phyloP scores from a whole-genome alignment of 2,888 invertebrate genomes.

The Oligia fasciuncula region DNA sequence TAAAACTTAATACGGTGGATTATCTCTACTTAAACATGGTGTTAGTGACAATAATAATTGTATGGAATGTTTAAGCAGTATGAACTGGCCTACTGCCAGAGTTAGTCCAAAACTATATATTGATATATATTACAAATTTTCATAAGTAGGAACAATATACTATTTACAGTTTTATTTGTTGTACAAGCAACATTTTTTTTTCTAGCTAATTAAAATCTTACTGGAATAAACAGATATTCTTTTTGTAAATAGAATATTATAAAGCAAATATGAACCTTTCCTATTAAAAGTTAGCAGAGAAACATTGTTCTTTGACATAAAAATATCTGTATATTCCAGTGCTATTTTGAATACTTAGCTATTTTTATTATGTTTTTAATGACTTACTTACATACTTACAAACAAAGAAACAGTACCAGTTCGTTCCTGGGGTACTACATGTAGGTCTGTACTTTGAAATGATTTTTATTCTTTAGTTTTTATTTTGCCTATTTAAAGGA shows the following conservation, averaged over 20 bases:
- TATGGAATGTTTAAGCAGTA: slow-evolving; percentile 67
- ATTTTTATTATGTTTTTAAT: slow-evolving; percentile 45
- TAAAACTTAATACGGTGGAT: slow-evolving; percentile 62
- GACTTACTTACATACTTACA: slow-evolving; percentile 45
- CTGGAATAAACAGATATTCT: slow-evolving; percentile 32
- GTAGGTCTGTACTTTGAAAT: slow-evolving; percentile 18
- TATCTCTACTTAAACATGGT: slow-evolving; percentile 61
- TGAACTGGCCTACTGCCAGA: slow-evolving; percentile 54
- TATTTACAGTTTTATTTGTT: slow-evolving; percentile 58
- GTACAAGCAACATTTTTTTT: slow-evolving; percentile 47
- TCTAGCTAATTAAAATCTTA: slow-evolving; percentile 13
- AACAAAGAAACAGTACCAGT: slow-evolving; percentile 36
- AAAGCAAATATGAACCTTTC: neutral
- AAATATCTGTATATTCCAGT: slow-evolving; percentile 31
- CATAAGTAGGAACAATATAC: slow-evolving; percentile 64
- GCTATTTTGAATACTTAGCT: slow-evolving; percentile 11
- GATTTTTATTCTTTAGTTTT: slow-evolving; percentile 2
- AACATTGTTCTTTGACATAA: neutral
- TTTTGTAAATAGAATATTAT: neutral
- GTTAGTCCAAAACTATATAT: slow-evolving; percentile 39
- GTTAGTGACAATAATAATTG: slow-evolving; percentile 59
- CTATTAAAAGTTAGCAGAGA: neutral
- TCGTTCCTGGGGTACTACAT: slow-evolving; percentile 17
- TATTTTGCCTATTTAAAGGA: slow-evolving; percentile 10
- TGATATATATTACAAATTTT: slow-evolving; percentile 53